Percentiles rank a stretch among this genome's conserved stretches.
phyloP scores from a whole-genome alignment of 2,888 invertebrate genomes.

The Zygogramma bicolorata region DNA sequence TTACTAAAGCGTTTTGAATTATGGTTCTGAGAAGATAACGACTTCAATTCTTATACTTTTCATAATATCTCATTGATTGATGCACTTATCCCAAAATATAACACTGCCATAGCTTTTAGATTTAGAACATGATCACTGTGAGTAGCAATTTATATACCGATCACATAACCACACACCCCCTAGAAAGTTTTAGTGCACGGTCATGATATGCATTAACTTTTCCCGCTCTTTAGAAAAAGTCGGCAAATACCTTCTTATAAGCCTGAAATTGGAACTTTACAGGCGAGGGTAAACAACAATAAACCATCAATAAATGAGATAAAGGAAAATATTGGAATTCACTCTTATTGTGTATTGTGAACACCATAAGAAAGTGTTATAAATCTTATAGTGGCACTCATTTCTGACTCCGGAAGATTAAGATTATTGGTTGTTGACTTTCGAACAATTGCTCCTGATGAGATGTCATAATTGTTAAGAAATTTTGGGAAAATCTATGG shows the following conservation, averaged over 20 bases:
- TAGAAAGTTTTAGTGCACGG: not conserved
- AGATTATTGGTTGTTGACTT: not conserved
- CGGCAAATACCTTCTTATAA: constrained; percentile 9
- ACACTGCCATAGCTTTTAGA: no score
- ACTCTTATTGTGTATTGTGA: not conserved
- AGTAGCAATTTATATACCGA: no score
- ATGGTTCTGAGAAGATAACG: no score
- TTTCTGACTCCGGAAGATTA: not conserved
- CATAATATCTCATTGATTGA: no score
- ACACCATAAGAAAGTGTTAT: not conserved
- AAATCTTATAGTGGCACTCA: constrained; percentile 6
- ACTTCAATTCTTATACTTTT: no score
- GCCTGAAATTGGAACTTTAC: constrained; percentile 16
- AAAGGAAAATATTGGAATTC: not conserved
- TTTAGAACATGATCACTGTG: no score
- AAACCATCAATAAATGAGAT: constrained; percentile 12
- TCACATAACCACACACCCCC: no score
- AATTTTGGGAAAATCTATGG: no score
- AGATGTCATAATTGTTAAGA: not conserved
- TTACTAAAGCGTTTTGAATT: no score
- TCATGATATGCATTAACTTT: constrained; percentile 12
- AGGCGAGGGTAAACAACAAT: constrained; percentile 18
- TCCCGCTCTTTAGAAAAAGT: constrained; percentile 17
- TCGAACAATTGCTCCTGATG: not conserved
- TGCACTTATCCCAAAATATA: no score